Conservation (phyloP, 2,113 vertebrate species). For the Ondatra zibethicus region DNA sequence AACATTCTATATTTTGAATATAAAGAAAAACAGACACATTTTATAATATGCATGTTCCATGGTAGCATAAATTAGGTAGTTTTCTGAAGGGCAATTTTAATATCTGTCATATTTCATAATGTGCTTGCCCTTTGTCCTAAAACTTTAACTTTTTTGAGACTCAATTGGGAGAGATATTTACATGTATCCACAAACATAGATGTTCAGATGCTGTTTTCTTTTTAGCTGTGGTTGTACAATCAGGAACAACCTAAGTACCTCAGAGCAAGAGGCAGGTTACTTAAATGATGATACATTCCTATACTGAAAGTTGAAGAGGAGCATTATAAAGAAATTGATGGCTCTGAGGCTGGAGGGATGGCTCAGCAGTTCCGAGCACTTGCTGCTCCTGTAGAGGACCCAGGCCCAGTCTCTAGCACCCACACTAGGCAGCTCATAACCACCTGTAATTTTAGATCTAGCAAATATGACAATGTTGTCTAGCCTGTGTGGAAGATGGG, state of each 20-base stretch:
- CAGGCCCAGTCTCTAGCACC: background rate
- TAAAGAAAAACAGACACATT: background rate
- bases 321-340: conserved; percentile 42
- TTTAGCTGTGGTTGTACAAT: background rate
- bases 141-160: conserved; percentile 60
- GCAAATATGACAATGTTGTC: background rate
- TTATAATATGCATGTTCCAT: background rate
- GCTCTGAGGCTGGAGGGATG: background rate
- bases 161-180: background rate
- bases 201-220: conserved; percentile 42
- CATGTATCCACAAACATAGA: conserved; percentile 22
- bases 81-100: conserved; percentile 11
- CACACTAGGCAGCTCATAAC: background rate
- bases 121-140: background rate
- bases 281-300: conserved; percentile 26
- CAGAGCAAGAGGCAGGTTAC: background rate
- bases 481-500: background rate
- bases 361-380: background rate
- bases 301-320: background rate
- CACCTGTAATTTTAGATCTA: background rate
- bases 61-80: background rate
- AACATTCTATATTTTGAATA: background rate
- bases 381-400: no score
- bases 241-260: conserved; percentile 37
- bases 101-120: conserved; percentile 28